phyloP scores from a whole-genome alignment of 1,140 invertebrate species.

The Saccostrea cuccullata region DNA sequence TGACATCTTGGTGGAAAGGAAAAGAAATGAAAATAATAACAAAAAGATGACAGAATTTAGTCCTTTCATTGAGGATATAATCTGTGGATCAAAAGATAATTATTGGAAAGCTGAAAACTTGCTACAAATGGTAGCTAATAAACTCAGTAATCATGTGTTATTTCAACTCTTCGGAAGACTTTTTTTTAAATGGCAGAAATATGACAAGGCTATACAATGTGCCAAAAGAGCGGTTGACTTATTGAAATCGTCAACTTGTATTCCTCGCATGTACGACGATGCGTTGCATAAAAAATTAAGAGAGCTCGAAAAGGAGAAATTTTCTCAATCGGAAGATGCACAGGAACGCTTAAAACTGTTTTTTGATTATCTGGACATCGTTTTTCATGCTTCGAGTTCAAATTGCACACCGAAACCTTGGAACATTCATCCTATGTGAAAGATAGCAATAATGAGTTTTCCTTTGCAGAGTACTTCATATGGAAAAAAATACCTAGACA shows the following conservation, averaged over 20 bases:
- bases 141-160: conserved; percentile 16
- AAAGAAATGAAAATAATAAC: conserved; percentile 43
- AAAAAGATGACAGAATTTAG: conserved; percentile 27
- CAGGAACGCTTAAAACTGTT: neutral
- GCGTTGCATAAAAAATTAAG: conserved; percentile 24
- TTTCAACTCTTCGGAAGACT: conserved; percentile 28
- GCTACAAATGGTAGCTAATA: conserved; percentile 22
- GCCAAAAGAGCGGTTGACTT: conserved; percentile 41
- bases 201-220: conserved; percentile 14
- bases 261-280: conserved; percentile 17
- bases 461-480: too few relatives aligned
- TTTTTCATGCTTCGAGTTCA: neutral
- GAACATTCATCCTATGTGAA: too few relatives aligned
- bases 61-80: conserved; percentile 46
- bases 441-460: too few relatives aligned
- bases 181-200: conserved; percentile 5
- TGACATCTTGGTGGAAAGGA: conserved; percentile 43
- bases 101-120: neutral
- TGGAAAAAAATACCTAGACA: neutral
- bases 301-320: neutral
- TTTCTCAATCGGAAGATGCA: neutral
- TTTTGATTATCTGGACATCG: neutral
- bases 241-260: neutral
- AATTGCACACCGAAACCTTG: neutral
- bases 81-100: neutral